Percentiles rank a stretch among this genome's conserved stretches.
Conservation (phyloP, 2,797 vertebrate genomes). For the Gypaetus barbatus region DNA sequence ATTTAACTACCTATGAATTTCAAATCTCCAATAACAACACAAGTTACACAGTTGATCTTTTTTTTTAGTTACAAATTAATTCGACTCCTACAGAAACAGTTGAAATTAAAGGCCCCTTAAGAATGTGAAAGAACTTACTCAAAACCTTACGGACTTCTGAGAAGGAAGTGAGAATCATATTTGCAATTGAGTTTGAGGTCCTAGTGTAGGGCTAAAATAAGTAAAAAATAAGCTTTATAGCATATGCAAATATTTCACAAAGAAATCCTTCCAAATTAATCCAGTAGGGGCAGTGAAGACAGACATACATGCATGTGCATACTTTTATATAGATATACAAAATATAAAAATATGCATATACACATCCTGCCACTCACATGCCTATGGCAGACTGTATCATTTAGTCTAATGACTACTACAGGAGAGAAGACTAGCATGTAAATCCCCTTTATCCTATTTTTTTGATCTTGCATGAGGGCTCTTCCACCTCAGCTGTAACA, state of each 20-base stretch:
- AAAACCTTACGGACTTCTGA: not conserved
- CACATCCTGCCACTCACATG: not conserved
- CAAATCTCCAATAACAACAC: not conserved
- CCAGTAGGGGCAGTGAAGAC: not conserved
- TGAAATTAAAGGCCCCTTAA: not conserved
- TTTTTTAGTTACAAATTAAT: not conserved
- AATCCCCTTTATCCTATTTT: not conserved
- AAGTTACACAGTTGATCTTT: not conserved
- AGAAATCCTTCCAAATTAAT: not conserved
- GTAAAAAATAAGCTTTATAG: not conserved
- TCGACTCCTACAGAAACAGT: not conserved
- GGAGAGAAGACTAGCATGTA: not conserved
- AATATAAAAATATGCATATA: not conserved
- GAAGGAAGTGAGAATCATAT: not conserved
- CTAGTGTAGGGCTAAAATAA: not conserved
- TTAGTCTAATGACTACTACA: not conserved
- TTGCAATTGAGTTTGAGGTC: not conserved
- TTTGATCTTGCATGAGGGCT: not conserved
- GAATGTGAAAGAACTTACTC: not conserved
- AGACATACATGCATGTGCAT: not conserved
- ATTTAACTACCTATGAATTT: conserved; percentile 12
- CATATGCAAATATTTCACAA: not conserved
- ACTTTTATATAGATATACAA: not conserved
- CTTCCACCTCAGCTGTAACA: not conserved
- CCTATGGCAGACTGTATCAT: not conserved